Evolutionary conservation across 1,140 invertebrate genomes (phyloP).

Genomic region (Ips typographus): DNA sequence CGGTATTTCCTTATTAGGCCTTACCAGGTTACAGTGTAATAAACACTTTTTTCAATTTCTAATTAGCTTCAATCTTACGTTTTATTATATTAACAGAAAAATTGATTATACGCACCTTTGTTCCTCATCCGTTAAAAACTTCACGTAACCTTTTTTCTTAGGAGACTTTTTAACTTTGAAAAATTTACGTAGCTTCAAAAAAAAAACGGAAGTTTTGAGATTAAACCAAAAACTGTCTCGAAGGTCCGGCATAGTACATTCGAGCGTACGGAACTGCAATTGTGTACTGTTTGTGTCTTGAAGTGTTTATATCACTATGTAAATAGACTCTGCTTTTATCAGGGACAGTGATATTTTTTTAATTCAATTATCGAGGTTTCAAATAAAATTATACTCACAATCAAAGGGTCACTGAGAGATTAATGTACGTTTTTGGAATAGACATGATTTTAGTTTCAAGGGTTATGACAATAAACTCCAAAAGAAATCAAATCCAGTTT

Average conservation of each 20-base stretch:
- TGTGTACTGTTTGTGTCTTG: neutral
- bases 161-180: conserved; percentile 46
- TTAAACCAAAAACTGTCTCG: conserved; percentile 28
- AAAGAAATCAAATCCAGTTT: too few relatives aligned
- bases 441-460: too few relatives aligned
- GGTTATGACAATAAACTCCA: too few relatives aligned
- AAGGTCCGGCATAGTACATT: conserved; percentile 38
- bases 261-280: conserved; percentile 1
- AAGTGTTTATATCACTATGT: conserved; percentile 10
- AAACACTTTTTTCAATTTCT: neutral
- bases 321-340: conserved; percentile 14
- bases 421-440: too few relatives aligned
- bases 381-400: too few relatives aligned
- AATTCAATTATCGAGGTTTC: too few relatives aligned
- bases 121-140: conserved; percentile 48
- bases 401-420: too few relatives aligned
- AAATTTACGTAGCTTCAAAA: conserved; percentile 38
- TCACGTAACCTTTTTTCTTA: conserved; percentile 46
- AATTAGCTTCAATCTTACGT: conserved; percentile 1
- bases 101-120: conserved; percentile 43
- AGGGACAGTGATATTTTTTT: neutral
- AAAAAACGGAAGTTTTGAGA: conserved; percentile 30
- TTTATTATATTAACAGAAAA: neutral
- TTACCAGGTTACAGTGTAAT: too few relatives aligned
- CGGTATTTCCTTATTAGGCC: conserved; percentile 19